Base-by-base conservation (phyloP, 2,113 vertebrate species). In the Entelurus aequoreus region DNA sequence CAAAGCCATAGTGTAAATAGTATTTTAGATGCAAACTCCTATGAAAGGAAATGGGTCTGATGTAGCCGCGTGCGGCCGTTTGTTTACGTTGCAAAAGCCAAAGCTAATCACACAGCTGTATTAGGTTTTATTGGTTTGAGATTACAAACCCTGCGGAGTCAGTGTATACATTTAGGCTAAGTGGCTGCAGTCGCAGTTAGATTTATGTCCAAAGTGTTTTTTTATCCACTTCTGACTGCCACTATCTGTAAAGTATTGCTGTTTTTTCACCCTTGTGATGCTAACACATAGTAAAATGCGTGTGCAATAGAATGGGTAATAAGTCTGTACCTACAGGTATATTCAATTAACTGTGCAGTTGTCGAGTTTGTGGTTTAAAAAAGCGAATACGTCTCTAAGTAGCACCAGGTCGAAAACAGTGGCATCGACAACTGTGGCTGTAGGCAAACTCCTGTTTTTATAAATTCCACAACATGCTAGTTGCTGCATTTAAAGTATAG, bases 81-180 rank as follows among this genome's bases (percentile, higher is more conserved):
- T 44, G 54, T 57, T 57, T 57, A 40, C 10, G 3, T 57, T 57
- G 16, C 38, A 57, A 19, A 46, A 57, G 54, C n/a, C 8, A 5
- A 19, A 40, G 54, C 54, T 57, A 57, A 57, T 57, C n/a, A 57
- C 54, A 19, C 38, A 11, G 54, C 54, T 6, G n/a, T 56, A 11
- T 11, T 42, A 11, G 37, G 8, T 57, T 57, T 55, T 55, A 40
- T 40, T 57, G n/a, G 38, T 57, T 57, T n/a, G 15, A 56, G 37
- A 56, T 9, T 15, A 42, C 40, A 5, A 56, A 56, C 38, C 15
- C 54, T 40, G 15, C 54, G n/a, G 54, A 55, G 36, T 38, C 36
- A 8, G 15, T 40, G 54, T 40, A 19, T 38, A 56, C 36, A 42
- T 56, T 56, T 42, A n/a, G 15, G 36, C 14, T 11, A 38, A 56